phyloP scores from a whole-genome alignment of 2,888 invertebrate species.

The Lapara coniferarum region DNA sequence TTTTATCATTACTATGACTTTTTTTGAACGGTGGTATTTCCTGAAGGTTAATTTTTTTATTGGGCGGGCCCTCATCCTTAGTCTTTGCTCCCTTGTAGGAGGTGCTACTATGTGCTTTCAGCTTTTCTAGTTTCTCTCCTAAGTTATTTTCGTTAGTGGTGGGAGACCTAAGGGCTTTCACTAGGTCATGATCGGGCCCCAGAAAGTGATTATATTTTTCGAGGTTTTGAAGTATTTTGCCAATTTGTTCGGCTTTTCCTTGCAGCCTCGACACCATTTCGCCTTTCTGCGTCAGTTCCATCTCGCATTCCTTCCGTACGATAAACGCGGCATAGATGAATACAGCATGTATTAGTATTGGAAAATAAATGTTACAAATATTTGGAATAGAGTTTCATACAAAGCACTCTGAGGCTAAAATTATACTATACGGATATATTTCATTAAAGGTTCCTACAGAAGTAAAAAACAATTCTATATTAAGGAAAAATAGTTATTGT shows the following conservation, averaged over 20 bases:
- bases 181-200: constrained; percentile 84
- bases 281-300: constrained; percentile 97
- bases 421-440: too few relatives aligned
- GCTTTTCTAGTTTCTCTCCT: constrained; percentile 68
- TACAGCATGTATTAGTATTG: constrained; percentile 76
- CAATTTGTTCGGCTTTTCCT: constrained; percentile 97
- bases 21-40: constrained; percentile 81
- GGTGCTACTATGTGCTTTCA: constrained; percentile 67
- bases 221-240: constrained; percentile 95
- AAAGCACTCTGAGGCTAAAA: too few relatives aligned
- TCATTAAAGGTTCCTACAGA: too few relatives aligned
- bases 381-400: background rate
- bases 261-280: constrained; percentile 97
- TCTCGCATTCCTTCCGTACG: constrained; percentile 93
- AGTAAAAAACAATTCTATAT: too few relatives aligned
- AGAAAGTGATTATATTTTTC: constrained; percentile 92
- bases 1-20: constrained; percentile 59
- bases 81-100: constrained; percentile 76
- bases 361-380: constrained; percentile 32
- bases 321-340: constrained; percentile 76
- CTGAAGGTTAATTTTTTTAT: constrained; percentile 80
- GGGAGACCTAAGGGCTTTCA: constrained; percentile 78
- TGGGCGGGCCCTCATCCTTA: constrained; percentile 82
- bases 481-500: too few relatives aligned
- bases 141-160: constrained; percentile 69